Base-by-base conservation (phyloP, 2,113 vertebrate species). In the Smithornis capensis region DNA sequence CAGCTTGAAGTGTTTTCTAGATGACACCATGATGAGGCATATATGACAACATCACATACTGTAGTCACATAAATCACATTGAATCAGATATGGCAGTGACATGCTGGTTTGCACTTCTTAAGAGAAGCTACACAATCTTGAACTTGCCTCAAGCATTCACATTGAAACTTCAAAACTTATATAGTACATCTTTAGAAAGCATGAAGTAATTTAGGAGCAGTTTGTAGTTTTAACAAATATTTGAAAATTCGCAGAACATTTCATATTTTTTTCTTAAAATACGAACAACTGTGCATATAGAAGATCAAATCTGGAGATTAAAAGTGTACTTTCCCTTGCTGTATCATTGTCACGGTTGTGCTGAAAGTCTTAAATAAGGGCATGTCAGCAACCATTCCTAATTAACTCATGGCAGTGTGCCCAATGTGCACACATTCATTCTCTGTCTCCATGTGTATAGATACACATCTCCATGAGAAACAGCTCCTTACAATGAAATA, bases 381-480 rank as follows among this genome's bases (percentile, higher is more conserved):
- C 76, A 49, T 79, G 75, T 85, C 62, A 87, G 67, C 78, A 96
- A 5, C 75, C 70, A 53, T 64, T 95, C 55, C 60, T 94, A 88
- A 95, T 95, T 87, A 94, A 73, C 70, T 91, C 44, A 19, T 96
- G 95, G 96, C 94, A 95, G 57, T 23, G 2, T 79, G 95, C 96
- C 95, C 23, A 0, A 85, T 29, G 70, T 33, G 33, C 70, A 73
- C 75, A 69, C 82, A 76, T 94, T 90, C 85, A 49, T 64, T 24
- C 44, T 87, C 18, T 84, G 60, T 93, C 81, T 85, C 53, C 18
- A 14, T 67, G 65, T 52, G 79, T 92, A 47, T 70, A 90, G 95
- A 97, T 95, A 94, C 2, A 5, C 45, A 96, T 96, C 95, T 97
- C 88, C 65, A 78, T 79, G 82, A 87, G 76, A 67, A 95, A 93